These are phyloP conservation scores for Bombus waltoni DNA, from an alignment of 1,140 invertebrate species.

Conservation along the genomic window DNA sequence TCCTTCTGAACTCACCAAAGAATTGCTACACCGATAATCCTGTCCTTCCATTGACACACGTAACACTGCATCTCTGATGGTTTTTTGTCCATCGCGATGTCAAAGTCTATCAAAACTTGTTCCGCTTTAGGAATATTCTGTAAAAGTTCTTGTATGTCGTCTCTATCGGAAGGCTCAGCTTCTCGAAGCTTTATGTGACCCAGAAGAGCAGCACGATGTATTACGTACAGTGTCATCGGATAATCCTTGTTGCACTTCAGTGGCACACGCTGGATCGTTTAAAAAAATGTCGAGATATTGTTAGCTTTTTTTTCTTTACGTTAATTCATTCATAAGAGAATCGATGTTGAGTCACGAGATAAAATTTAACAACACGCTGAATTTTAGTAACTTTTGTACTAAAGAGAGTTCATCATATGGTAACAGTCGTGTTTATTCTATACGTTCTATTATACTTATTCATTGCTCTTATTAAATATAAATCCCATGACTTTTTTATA, in stretches of 20 bases:
- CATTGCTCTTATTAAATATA: no score
- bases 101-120: slow-evolving; percentile 65
- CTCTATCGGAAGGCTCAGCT: slow-evolving; percentile 59
- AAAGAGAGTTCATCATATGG: no score
- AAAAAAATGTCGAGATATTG: not conserved
- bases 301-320: not conserved
- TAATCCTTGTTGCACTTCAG: slow-evolving; percentile 83
- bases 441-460: no score
- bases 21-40: slow-evolving; percentile 82
- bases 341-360: no score
- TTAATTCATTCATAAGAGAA: not conserved
- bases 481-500: no score
- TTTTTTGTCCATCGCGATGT: slow-evolving; percentile 32
- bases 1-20: slow-evolving; percentile 59
- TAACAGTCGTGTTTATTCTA: no score
- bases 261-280: slow-evolving; percentile 82
- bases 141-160: slow-evolving; percentile 63
- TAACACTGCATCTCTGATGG: slow-evolving; percentile 59
- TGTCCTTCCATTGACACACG: slow-evolving; percentile 80
- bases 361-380: no score
- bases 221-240: slow-evolving; percentile 85
- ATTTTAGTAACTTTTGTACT: no score
- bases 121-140: slow-evolving; percentile 53
- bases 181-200: slow-evolving; percentile 72
- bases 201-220: slow-evolving; percentile 84